Evolutionary conservation across 2,797 vertebrate genomes (phyloP).

Genomic region (Paguma larvata): DNA sequence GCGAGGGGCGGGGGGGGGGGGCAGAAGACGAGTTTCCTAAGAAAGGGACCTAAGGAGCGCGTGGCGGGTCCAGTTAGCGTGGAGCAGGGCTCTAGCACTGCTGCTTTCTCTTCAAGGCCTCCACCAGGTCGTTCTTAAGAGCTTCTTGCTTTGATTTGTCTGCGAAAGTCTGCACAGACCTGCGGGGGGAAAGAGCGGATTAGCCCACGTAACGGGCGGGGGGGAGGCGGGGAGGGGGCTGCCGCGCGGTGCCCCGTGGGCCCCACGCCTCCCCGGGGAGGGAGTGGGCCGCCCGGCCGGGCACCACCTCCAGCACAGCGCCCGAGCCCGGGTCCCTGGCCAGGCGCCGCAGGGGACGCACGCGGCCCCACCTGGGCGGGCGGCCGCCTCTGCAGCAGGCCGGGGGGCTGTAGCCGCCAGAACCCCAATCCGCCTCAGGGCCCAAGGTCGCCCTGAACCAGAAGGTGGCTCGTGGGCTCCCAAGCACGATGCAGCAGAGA

Average conservation of each 20-base stretch:
- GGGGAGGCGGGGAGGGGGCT: rapidly evolving
- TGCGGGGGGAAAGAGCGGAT: slow-evolving; percentile 81
- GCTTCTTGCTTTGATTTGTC: slow-evolving; percentile 98
- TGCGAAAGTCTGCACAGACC: slow-evolving; percentile 96
- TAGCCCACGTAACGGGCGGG: rapidly evolving
- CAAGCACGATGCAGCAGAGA: neutral
- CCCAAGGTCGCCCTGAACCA: too few species aligned
- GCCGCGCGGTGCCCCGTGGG: rapidly evolving
- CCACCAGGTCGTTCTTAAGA: slow-evolving; percentile 96
- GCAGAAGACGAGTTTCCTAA: slow-evolving; percentile 86
- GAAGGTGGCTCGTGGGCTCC: neutral
- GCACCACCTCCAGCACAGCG: neutral
- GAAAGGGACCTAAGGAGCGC: slow-evolving; percentile 88
- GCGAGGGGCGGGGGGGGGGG: slow-evolving; percentile 20
- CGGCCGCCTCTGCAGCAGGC: neutral
- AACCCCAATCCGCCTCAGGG: neutral
- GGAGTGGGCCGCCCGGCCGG: neutral
- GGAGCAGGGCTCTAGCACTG: slow-evolving; percentile 90
- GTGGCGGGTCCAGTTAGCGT: slow-evolving; percentile 85
- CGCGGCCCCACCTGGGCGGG: rapidly evolving
- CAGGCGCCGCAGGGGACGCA: neutral
- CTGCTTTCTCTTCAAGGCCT: slow-evolving; percentile 98
- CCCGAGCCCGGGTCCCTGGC: rapidly evolving
- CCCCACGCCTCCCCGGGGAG: neutral
- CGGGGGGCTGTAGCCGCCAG: neutral